Base-by-base conservation (phyloP, 2,797 vertebrate genomes). In the Kryptopterus vitreolus region DNA sequence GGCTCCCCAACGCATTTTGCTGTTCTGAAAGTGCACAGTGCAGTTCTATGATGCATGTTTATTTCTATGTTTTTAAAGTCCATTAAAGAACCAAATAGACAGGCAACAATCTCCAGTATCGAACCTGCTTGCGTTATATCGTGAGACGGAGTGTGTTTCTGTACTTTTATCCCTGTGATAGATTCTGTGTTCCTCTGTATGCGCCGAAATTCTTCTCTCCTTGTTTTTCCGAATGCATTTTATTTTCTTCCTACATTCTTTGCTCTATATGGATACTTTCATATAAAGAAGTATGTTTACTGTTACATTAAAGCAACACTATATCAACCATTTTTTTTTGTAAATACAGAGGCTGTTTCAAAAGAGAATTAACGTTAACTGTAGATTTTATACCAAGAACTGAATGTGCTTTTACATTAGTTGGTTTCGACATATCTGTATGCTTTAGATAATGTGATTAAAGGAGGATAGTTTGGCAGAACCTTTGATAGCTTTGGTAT, bases 381-480 rank as follows among this genome's bases (percentile, higher is more conserved):
- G 89, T 90, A 91, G 90, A 94, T 95, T 96, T 96, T 96, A 92
- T 94, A 95, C 93, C 85, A 50, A 86, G 78, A 91, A 89, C 90
- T 93, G 92, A 92, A 94, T 94, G 93, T 95, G 92, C 92, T 94
- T 94, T 94, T 94, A 89, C 89, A 83, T 46, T 83, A 90, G 80
- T 92, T 75, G 82, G 87, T 90, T 91, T 88, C 68, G 82, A 90
- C 74, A 87, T 91, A 90, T 92, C 78, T 90, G 50, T 82, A 90
- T 89, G 90, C 91, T 78, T 90, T 90, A 90, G 89, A 89, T 62
- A 80, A 87, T 76, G 83, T 89, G 88, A 58, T 59, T 52, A 70
- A 71, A 82, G 74, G 65, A 80, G 63, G 70, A 76, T 83, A 84
- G 66, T 89, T 89, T 88, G 89, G 86, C 90, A 89, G 89, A 90